These are phyloP conservation scores for Xestia ashworthii DNA, from an alignment of 2,888 invertebrate species.

Conservation along the genomic window DNA sequence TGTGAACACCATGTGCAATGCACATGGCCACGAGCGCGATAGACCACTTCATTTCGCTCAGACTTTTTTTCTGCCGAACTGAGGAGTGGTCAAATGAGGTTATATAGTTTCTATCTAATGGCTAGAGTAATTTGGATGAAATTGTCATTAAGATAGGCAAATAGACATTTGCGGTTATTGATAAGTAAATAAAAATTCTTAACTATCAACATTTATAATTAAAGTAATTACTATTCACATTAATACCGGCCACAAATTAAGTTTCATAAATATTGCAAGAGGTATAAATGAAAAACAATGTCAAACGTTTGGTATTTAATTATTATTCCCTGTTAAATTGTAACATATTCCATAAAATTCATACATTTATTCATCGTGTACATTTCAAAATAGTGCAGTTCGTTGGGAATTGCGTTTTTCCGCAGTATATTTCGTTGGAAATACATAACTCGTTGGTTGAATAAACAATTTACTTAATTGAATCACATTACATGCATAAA, in stretches of 20 bases:
- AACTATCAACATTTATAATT: not conserved
- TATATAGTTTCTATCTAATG: conserved; percentile 30
- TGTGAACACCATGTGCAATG: conserved; percentile 29
- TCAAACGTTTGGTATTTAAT: conserved; percentile 21
- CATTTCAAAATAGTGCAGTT: not conserved
- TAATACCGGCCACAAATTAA: not conserved
- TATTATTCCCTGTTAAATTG: conserved; percentile 32
- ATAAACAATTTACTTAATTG: conserved; percentile 12
- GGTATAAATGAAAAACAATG: conserved; percentile 31
- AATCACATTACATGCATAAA: conserved; percentile 7
- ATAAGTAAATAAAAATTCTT: not conserved
- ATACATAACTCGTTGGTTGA: conserved; percentile 7
- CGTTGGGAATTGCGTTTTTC: not conserved
- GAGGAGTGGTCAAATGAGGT: not conserved
- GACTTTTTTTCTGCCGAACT: not conserved
- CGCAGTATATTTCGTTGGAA: conserved; percentile 9
- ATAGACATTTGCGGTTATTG: conserved; percentile 9
- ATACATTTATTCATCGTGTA: conserved; percentile 15
- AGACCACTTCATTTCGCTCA: conserved; percentile 36
- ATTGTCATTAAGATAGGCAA: conserved; percentile 18
- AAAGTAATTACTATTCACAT: conserved; percentile 12
- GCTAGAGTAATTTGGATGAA: conserved; percentile 12
- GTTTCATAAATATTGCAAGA: not conserved
- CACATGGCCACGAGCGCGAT: conserved; percentile 35
- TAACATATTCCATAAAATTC: conserved; percentile 41